Base-by-base conservation (phyloP, 2,888 invertebrate species). In the Deilephila elpenor region DNA sequence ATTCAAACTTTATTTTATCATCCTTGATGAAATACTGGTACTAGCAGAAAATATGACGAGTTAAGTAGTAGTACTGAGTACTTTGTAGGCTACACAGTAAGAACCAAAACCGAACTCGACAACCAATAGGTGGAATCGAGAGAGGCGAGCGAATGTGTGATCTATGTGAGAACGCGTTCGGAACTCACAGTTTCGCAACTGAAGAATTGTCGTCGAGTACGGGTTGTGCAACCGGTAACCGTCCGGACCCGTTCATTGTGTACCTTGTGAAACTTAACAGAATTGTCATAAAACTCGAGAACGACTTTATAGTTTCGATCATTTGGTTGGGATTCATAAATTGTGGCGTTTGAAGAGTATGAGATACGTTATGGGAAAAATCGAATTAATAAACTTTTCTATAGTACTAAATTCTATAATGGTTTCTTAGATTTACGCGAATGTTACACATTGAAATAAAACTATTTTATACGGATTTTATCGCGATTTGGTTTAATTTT, bases 201-300 rank as follows among this genome's bases (percentile, higher is more conserved):
- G 80, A 85, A 83, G 86, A 86, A 88, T 81, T 84, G 85, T 84
- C 85, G 83, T 80, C 82, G 86, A 71, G 62, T 37, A 80, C 80
- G 83, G 78, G 88, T 89, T 89, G 86, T 84, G 87, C 86, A 89
- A 89, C 83, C 83, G 82, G 81, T 83, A 82, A 83, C 82, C 77
- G 80, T 82, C 78, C 79, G 77, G 79, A 78, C 77, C 81, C 67
- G 59, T 82, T 84, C 84, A 84, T 84, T 84, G 82, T 87, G 75
- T 77, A 71, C 78, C 79, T 84, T 83, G 82, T 83, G 83, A 83
- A 85, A 85, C 82, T 78, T 78, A 73, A 71, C 71, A 56, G 34
- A 70, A 70, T 70, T 73, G 37, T 70, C 56, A 60, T 71, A 70
- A 70, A 53, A 59, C 19, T 20, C 20, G 32, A 19, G 51, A 56